A percentile compares a stretch with the other conserved stretches of the same genome.
Evolutionary conservation across 2,113 vertebrate genomes (phyloP).

Genomic region (Catagonus wagneri): DNA sequence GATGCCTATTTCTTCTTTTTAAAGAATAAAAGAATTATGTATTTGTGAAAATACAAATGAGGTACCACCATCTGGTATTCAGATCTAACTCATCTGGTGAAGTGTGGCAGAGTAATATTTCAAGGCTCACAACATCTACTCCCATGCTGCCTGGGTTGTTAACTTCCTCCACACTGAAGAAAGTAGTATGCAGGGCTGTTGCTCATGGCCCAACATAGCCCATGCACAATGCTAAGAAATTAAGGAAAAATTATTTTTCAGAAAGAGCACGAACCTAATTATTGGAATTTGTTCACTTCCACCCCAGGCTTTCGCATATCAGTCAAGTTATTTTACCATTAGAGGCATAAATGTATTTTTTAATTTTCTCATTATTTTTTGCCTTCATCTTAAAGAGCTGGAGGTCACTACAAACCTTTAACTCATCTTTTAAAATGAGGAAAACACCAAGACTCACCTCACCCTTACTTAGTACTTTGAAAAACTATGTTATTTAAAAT

Average conservation of each 20-base stretch:
- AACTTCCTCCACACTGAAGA: conserved; percentile 18
- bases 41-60: conserved; percentile 59
- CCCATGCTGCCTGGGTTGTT: neutral
- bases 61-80: conserved; percentile 56
- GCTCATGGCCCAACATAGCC: neutral
- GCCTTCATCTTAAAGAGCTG: conserved; percentile 27
- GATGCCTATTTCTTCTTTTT: conserved; percentile 38
- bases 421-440: neutral
- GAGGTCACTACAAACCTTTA: neutral
- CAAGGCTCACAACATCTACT: neutral
- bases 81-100: conserved; percentile 1
- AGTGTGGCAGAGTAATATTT: neutral
- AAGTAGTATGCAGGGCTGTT: neutral
- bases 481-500: conserved; percentile 29
- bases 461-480: neutral
- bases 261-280: conserved; percentile 18
- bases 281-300: conserved; percentile 39
- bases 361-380: conserved; percentile 43
- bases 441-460: neutral
- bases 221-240: neutral
- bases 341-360: neutral
- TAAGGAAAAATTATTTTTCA: conserved; percentile 40
- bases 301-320: conserved; percentile 27
- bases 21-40: conserved; percentile 38
- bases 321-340: conserved; percentile 31